Evolutionary conservation across 2,113 vertebrate genomes (phyloP).

Genomic region (Tyrannus savana): DNA sequence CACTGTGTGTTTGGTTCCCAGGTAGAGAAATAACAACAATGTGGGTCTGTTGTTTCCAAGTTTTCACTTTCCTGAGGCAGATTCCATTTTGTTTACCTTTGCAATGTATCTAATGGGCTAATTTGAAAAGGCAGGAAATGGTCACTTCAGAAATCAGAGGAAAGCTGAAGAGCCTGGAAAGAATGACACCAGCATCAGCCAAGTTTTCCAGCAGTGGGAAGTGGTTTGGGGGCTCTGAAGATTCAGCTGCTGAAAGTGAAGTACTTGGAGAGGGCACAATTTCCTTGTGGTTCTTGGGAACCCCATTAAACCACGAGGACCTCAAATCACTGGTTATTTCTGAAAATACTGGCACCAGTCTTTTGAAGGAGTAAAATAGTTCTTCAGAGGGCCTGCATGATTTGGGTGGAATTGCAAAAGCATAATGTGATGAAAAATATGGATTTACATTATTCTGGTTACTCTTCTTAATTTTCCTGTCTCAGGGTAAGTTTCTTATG

Average conservation of each 20-base stretch:
- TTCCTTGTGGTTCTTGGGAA: not conserved
- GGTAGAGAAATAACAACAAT: not conserved
- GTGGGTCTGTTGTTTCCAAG: not conserved
- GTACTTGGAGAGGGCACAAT: not conserved
- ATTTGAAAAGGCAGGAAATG: not conserved
- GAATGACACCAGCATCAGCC: not conserved
- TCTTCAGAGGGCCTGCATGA: not conserved
- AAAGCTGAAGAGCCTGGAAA: not conserved
- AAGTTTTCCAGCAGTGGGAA: not conserved
- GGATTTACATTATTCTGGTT: not conserved
- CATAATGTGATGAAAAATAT: accelerated
- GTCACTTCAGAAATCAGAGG: not conserved
- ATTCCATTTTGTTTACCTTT: not conserved
- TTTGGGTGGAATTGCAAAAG: not conserved
- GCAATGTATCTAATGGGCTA: not conserved
- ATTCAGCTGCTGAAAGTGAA: not conserved
- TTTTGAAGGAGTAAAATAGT: not conserved
- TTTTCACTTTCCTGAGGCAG: not conserved
- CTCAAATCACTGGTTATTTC: not conserved
- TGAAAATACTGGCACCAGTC: not conserved
- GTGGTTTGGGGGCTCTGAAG: not conserved
- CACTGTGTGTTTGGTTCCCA: not conserved
- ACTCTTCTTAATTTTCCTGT: not conserved
- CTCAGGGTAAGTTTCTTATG: not conserved
- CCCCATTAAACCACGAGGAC: not conserved